phyloP scores from a whole-genome alignment of 2,888 invertebrate species.

The Malacosoma neustria region DNA sequence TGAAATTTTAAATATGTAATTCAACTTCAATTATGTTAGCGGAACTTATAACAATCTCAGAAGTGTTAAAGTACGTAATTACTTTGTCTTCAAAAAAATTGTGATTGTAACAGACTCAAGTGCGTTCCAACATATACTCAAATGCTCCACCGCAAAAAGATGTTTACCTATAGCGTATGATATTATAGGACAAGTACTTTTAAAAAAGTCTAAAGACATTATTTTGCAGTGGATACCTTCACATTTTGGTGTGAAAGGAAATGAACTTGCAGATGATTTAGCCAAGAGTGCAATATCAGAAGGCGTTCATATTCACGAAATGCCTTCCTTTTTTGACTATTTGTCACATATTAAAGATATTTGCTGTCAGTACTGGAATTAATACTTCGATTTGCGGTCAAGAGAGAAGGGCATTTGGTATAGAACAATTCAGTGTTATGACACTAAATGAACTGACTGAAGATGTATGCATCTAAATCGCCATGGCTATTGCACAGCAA shows the following conservation, averaged over 20 bases:
- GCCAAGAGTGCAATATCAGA: not conserved
- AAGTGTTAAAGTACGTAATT: slow-evolving; percentile 1
- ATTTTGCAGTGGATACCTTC: slow-evolving; percentile 3
- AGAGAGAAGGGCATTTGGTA: too few relatives aligned
- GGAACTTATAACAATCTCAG: slow-evolving; percentile 5
- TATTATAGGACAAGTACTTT: slow-evolving; percentile 3
- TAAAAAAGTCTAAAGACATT: slow-evolving; percentile 1
- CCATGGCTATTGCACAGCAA: too few relatives aligned
- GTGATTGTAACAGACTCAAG: slow-evolving; percentile 5
- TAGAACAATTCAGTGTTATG: too few relatives aligned
- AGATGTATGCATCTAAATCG: too few relatives aligned
- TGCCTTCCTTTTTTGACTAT: too few relatives aligned
- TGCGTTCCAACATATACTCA: slow-evolving; percentile 6
- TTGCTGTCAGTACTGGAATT: too few relatives aligned
- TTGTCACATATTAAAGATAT: too few relatives aligned
- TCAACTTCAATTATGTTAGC: slow-evolving; percentile 2
- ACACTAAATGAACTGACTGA: too few relatives aligned
- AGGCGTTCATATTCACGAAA: too few relatives aligned
- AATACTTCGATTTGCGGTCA: too few relatives aligned
- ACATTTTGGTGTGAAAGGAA: slow-evolving; percentile 3
- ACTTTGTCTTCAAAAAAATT: too few relatives aligned
- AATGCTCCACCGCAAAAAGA: slow-evolving; percentile 3
- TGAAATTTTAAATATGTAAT: slow-evolving; percentile 1
- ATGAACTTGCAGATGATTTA: not conserved
- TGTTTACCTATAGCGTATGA: slow-evolving; percentile 4